These are phyloP conservation scores for Linepithema humile DNA, from an alignment of 1,140 invertebrate genomes.

Conservation along the genomic window DNA sequence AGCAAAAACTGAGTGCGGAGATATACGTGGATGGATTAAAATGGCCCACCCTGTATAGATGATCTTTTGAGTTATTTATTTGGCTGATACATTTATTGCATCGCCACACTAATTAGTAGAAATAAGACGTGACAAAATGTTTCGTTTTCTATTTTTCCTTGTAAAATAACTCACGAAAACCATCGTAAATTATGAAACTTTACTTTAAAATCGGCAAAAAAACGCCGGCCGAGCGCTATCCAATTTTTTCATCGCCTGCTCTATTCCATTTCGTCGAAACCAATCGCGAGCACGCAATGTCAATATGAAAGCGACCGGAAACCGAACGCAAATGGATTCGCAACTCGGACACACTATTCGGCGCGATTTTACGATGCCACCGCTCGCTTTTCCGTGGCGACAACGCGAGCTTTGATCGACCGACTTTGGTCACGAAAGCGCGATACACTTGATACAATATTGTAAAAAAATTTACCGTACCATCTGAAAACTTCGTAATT, in stretches of 20 bases:
- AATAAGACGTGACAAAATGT: not conserved
- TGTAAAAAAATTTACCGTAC: not conserved
- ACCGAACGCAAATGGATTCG: constrained; percentile 24
- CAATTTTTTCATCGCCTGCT: constrained; percentile 2
- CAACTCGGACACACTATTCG: constrained; percentile 22
- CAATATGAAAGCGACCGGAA: constrained; percentile 34
- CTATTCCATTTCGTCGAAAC: not conserved
- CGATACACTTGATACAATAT: not conserved
- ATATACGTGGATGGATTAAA: too few species aligned
- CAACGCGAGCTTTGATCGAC: constrained; percentile 17
- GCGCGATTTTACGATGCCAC: constrained; percentile 21
- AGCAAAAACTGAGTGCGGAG: not conserved
- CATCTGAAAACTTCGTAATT: constrained; percentile 1
- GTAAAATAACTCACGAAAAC: not conserved
- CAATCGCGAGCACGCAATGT: constrained; percentile 27
- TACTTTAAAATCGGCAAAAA: not conserved
- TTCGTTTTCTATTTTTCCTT: not conserved
- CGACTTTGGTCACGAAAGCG: not conserved
- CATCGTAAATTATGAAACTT: not conserved
- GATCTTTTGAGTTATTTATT: not conserved
- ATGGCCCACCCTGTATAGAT: too few species aligned
- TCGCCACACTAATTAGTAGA: not conserved
- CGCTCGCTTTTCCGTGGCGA: not conserved
- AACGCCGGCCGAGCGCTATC: not conserved
- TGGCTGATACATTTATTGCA: not conserved